phyloP scores from a whole-genome alignment of 2,113 vertebrate genomes.

The Indicator indicator region DNA sequence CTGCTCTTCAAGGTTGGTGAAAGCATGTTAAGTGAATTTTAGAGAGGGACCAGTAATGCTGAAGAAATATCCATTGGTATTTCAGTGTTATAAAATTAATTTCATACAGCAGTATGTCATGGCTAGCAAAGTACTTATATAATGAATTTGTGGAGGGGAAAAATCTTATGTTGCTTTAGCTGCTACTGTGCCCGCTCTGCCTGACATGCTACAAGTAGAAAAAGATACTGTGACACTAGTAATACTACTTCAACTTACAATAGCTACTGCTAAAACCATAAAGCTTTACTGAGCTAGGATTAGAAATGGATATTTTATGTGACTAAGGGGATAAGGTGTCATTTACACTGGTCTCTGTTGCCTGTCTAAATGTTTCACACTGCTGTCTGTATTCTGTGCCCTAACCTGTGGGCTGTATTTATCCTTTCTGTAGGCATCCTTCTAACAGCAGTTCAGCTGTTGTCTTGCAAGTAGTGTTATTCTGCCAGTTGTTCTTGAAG shows the following conservation, averaged over 20 bases:
- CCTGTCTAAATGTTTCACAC: not conserved
- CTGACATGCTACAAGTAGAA: not conserved
- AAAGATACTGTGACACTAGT: not conserved
- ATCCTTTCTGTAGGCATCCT: not conserved
- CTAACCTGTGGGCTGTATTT: not conserved
- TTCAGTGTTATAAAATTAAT: not conserved
- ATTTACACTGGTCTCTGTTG: not conserved
- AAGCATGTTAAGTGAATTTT: not conserved
- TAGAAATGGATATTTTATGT: conserved; percentile 13
- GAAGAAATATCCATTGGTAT: not conserved
- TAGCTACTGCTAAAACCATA: not conserved
- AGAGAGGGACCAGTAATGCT: not conserved
- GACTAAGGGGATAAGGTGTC: not conserved
- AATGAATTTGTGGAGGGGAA: not conserved
- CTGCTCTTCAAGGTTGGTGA: not conserved
- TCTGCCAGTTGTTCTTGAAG: not conserved
- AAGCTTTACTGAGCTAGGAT: not conserved
- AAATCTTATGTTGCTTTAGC: not conserved
- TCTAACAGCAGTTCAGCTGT: not conserved
- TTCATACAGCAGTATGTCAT: not conserved
- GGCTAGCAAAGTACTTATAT: not conserved
- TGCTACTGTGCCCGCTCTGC: not conserved
- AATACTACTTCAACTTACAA: not conserved
- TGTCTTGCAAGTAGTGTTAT: not conserved
- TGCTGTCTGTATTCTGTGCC: fast-evolving